These are phyloP conservation scores for Synergus japonicus DNA, from an alignment of 2,888 invertebrate species.

Conservation along the genomic window DNA sequence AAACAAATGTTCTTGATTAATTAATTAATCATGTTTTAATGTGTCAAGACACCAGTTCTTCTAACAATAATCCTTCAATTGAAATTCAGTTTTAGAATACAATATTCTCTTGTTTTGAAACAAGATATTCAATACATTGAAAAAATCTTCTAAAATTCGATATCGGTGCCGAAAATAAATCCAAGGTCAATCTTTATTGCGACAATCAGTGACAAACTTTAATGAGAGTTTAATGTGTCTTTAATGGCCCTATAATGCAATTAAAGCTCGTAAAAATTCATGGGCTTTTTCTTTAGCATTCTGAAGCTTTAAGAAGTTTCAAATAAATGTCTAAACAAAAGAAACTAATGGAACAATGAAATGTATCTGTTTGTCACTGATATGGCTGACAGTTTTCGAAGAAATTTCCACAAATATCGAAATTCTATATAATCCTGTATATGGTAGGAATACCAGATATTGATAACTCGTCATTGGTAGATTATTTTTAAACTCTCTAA, in stretches of 20 bases:
- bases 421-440: not conserved
- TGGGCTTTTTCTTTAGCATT: not conserved
- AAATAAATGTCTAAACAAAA: not conserved
- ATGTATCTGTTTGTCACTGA: not conserved
- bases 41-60: not conserved
- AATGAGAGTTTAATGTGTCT: constrained; percentile 15
- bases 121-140: not conserved
- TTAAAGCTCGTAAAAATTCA: constrained; percentile 22
- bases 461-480: not conserved
- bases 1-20: not conserved
- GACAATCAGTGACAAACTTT: constrained; percentile 29
- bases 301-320: not conserved
- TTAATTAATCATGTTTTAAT: not conserved
- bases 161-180: constrained; percentile 19
- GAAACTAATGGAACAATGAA: not conserved
- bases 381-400: not conserved
- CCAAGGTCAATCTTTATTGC: constrained; percentile 32
- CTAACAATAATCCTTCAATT: not conserved
- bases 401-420: not conserved
- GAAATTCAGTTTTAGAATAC: not conserved
- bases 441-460: not conserved
- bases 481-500: not conserved
- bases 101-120: not conserved
- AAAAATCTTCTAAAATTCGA: not conserved
- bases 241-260: constrained; percentile 4